These are phyloP conservation scores for Buceros bicornis DNA, from an alignment of 2,797 vertebrate genomes.

Conservation along the genomic window DNA sequence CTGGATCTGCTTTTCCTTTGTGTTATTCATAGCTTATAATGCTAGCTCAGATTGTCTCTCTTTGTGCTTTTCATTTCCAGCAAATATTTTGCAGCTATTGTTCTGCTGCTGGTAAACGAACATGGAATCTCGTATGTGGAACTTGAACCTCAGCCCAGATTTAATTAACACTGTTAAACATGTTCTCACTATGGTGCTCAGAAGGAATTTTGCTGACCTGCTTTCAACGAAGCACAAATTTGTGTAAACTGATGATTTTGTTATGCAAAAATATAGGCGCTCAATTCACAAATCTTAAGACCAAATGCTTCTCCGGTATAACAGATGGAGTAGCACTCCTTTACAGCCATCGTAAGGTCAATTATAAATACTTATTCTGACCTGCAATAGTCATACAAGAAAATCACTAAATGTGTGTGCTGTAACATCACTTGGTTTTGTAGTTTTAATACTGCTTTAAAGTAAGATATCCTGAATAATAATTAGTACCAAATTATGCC, in stretches of 20 bases:
- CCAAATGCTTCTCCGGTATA: background rate
- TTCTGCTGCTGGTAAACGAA: slow-evolving; percentile 42
- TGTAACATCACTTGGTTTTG: background rate
- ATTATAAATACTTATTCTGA: background rate
- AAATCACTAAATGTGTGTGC: background rate
- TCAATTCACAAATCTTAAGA: slow-evolving; percentile 5
- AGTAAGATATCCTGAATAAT: slow-evolving; percentile 6
- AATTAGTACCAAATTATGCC: slow-evolving; percentile 43
- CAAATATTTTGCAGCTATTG: slow-evolving; percentile 39
- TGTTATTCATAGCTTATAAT: slow-evolving; percentile 35
- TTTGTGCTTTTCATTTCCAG: slow-evolving; percentile 29
- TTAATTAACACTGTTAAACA: slow-evolving; percentile 52
- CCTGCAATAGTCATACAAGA: background rate
- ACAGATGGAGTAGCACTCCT: background rate
- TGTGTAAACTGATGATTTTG: background rate
- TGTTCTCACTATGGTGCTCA: slow-evolving; percentile 30
- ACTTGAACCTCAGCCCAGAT: slow-evolving; percentile 67
- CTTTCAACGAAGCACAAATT: slow-evolving; percentile 6
- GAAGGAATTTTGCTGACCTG: slow-evolving; percentile 60
- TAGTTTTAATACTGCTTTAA: slow-evolving; percentile 24
- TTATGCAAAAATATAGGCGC: background rate
- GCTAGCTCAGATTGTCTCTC: slow-evolving; percentile 19
- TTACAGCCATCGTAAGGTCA: background rate
- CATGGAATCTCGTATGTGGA: slow-evolving; percentile 39
- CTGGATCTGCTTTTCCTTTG: slow-evolving; percentile 28